phyloP scores from a whole-genome alignment of 2,113 vertebrate species.

The Embiotoca jacksoni region DNA sequence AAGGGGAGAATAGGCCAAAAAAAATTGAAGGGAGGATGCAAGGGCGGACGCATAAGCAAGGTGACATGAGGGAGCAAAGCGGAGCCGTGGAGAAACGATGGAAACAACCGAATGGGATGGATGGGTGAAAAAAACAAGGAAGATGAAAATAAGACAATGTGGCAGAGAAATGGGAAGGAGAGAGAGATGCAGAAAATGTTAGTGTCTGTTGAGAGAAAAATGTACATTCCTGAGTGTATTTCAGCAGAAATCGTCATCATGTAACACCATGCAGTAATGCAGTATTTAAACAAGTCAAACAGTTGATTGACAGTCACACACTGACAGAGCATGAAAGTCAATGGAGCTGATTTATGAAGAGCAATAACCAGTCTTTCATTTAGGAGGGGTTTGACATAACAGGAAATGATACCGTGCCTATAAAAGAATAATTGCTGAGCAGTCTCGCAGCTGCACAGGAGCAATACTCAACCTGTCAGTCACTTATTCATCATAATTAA shows the following conservation, averaged over 20 bases:
- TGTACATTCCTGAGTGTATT: conserved; percentile 73
- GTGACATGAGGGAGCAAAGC: conserved; percentile 49
- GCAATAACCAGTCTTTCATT: conserved; percentile 24
- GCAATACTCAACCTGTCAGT: conserved; percentile 21
- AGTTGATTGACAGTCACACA: conserved; percentile 54
- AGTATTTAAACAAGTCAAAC: conserved; percentile 41
- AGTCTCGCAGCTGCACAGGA: conserved; percentile 23
- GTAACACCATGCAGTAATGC: conserved; percentile 57
- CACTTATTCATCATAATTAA: conserved; percentile 27
- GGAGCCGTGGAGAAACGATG: conserved; percentile 52
- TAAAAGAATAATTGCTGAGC: conserved; percentile 24
- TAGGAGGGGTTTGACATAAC: conserved; percentile 18
- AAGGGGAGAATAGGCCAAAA: conserved; percentile 15
- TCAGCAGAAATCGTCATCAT: conserved; percentile 58
- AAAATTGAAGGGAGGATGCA: conserved; percentile 24
- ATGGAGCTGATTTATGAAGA: conserved; percentile 60
- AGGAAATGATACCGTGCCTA: conserved; percentile 25
- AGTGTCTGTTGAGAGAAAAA: conserved; percentile 82
- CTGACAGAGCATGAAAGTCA: conserved; percentile 46
- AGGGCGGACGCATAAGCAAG: conserved; percentile 40
- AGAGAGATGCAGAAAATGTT: conserved; percentile 86
- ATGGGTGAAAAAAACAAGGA: conserved; percentile 56
- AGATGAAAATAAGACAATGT: conserved; percentile 48
- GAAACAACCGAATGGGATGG: conserved; percentile 57
- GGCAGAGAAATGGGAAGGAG: conserved; percentile 79